Evolutionary conservation across 2,888 invertebrate species (phyloP), one percentile per base, ranked within the genome.

Genomic region (Xanthorhoe spadicearia): DNA sequence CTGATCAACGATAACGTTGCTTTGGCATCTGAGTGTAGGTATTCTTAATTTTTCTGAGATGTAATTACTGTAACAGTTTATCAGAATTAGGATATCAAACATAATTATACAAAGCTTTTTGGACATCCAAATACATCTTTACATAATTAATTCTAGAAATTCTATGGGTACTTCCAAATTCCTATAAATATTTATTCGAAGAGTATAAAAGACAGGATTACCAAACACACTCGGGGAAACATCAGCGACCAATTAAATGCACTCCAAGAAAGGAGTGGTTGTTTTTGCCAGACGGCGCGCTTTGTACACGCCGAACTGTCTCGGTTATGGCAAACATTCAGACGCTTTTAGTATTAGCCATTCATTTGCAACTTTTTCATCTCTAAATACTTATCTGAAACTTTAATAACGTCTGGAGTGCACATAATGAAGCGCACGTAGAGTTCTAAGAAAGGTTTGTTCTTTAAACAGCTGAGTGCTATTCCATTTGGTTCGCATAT

Each of bases 261-360:
- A 82, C 81, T 83, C 81, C 79, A 75, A 81, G 85, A 84, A 84
- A 77, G 82, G 82, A 74, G 77, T 80, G 74, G 77, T 83, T 77
- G 83, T 90, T 91, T 90, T 90, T 90, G 86, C 77, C 68, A 72
- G 75, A 68, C 75, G 73, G 78, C 79, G 75, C 80, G 82, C 89
- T 90, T 90, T 90, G 88, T 85, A 78, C 71, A 72, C 76, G 82
- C 88, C 88, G 89, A 85, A 84, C 78, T 79, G 83, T 83, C 84
- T 82, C 74, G 82, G 75, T 81, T 75, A 86, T 83, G 83, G 77
- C 82, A 85, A 86, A 84, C 82, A 87, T 89, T 84, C 78, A 77
- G 74, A 78, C 76, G 80, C 77, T 79, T 79, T 77, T 73, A 81
- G 79, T 77, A 83, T 79, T 78, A 80, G 81, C 77, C 79, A 80